Evolutionary conservation across 2,888 invertebrate species (phyloP), one percentile per base, ranked within the genome.

Genomic region (Dryobotodes eremita): DNA sequence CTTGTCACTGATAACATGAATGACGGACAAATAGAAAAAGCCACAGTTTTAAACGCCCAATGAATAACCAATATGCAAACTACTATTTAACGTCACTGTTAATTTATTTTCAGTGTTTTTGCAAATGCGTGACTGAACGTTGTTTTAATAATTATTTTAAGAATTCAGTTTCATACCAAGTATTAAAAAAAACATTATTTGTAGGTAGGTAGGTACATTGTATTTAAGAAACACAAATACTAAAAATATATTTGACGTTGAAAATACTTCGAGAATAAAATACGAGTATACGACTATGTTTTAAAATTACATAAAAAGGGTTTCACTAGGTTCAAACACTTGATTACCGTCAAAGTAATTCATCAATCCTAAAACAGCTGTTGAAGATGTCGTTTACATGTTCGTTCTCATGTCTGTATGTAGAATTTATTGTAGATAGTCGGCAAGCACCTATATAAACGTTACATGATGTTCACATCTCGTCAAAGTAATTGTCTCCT

Each of bases 1-100:
- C 66, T n/a, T 86, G 80, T 86, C 86, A 86, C 75, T 83, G 88
- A 88, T 86, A 86, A 83, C 70, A 26, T 75, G 48, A 78, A 70
- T 71, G 71, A 82, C 79, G 80, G 73, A 73, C 74, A 83, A 70
- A 77, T 76, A 75, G 62, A 82, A 83, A 75, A 86, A 76, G 53
- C 61, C 55, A 13, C 65, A 73, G 50, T 73, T 84, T 86, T 68
- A 75, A 80, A 74, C 26, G 66, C 10, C 42, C 57, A 71, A 71
- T 84, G 66, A 80, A 86, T 84, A 86, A 79, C 53, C 46, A 74
- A 71, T 86, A 62, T 76, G 80, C 31, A 84, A 87, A 84, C 71
- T 68, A 73, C 26, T 71, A 75, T 85, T 83, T 86, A 84, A 75
- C 75, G 72, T 80, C 85, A 69, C 20, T 17, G 15, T 65, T 75